Evolutionary conservation across 1,140 invertebrate genomes (phyloP).

Genomic region (Globodera ellingtonae): DNA sequence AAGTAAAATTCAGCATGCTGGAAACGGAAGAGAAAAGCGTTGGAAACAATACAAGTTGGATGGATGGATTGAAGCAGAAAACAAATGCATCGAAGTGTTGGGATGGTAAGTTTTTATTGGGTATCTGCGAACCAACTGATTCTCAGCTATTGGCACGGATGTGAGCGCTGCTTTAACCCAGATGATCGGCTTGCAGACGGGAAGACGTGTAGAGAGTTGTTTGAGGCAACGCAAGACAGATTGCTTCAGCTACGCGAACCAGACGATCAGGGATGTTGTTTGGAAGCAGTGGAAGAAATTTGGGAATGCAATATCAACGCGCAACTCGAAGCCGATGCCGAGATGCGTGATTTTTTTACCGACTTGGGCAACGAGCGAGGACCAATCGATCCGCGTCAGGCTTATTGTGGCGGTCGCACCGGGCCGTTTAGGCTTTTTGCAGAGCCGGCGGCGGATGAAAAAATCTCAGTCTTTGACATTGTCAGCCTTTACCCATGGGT

Average conservation of each 20-base stretch:
- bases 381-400: neutral
- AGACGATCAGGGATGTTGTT: neutral
- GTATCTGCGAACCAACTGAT: no score
- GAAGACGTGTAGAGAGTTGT: neutral
- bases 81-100: neutral
- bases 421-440: slow-evolving; percentile 7
- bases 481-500: neutral
- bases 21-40: slow-evolving; percentile 3
- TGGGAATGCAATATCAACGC: no score
- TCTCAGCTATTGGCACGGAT: neutral
- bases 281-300: neutral
- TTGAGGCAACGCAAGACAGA: neutral
- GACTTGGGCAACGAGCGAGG: neutral
- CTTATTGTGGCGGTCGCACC: slow-evolving; percentile 13
- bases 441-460: neutral
- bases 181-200: neutral
- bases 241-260: neutral
- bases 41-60: neutral
- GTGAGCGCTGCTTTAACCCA: neutral
- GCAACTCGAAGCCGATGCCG: no score
- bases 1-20: neutral
- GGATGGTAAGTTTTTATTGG: neutral
- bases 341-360: no score
- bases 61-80: slow-evolving; percentile 7
- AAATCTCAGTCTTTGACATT: neutral